Evolutionary conservation across 2,888 invertebrate species (phyloP), one percentile per base, ranked within the genome.

Genomic region (Dicranocentrus wangi): DNA sequence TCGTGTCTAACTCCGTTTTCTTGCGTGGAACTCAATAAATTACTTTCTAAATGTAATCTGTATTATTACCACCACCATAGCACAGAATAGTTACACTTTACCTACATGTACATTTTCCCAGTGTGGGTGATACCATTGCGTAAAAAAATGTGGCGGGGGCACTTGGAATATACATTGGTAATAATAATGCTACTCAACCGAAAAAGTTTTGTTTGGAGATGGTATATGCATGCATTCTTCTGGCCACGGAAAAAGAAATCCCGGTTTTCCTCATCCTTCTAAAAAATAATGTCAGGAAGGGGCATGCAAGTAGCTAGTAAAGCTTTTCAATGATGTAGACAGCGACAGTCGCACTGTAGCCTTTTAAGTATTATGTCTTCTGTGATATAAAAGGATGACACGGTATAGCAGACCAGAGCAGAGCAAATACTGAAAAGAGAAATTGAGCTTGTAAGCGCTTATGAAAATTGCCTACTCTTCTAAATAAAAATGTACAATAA

Each of bases 31-130:
- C 85, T 85, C 86, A 84, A 86, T 86, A 86, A 85, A 86, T 86
- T 86, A 85, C 84, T 84, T 84, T 83, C 84, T 85, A 86, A 78
- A 86, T 86, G 86, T 85, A 86, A 85, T 86, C 86, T 85, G 85
- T 85, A 86, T 84, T 85, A 84, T 86, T 85, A 85, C 85, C 83
- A 72, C 77, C 42, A 60, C 32, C 32, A 32, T 32, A 32, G 10
- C 10, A 32, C 32, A 32, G 32, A 10, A 32, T 32, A 32, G 3
- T 32, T 32, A 32, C 15, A 51, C 19, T 51, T 15, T 51, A 51
- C 27, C 13, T 23, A 27, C 23, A 19, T 28, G 39, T 55, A 32
- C 53, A 69, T 53, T 23, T 39, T 39, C 42, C 27, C 27, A 39
- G 32, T 39, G 55, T 58, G 55, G 70, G 55, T n/a, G n/a, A 65